phyloP scores from a whole-genome alignment of 2,113 vertebrate species.

The Xerus inauris region DNA sequence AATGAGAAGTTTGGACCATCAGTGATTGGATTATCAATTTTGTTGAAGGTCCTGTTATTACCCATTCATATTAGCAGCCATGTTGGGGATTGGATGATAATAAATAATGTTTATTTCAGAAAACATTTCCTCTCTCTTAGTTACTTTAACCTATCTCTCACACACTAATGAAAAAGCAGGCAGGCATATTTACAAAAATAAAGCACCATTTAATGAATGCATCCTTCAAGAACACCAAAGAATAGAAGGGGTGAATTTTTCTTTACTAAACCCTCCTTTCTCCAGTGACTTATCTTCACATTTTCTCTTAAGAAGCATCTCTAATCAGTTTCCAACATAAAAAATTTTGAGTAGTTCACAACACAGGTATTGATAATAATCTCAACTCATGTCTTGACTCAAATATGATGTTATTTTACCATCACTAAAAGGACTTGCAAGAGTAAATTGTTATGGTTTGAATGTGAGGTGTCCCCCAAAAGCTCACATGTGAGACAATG shows the following conservation, averaged over 20 bases:
- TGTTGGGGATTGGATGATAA: neutral
- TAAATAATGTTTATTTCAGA: neutral
- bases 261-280: neutral
- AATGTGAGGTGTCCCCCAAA: no score
- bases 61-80: neutral
- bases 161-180: neutral
- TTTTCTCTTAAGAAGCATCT: slow-evolving; percentile 19
- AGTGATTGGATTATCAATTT: neutral
- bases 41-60: neutral
- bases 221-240: neutral
- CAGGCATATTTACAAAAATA: neutral
- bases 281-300: neutral
- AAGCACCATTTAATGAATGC: neutral
- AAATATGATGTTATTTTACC: neutral
- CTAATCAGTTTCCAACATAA: slow-evolving; percentile 30
- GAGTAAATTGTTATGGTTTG: neutral
- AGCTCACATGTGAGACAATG: no score
- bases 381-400: neutral
- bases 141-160: slow-evolving; percentile 12
- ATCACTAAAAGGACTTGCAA: neutral
- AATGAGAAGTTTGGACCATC: neutral
- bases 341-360: slow-evolving; percentile 19
- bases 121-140: neutral
- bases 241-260: neutral
- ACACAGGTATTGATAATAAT: neutral